Evolutionary conservation across 2,797 vertebrate genomes (phyloP).

Genomic region (Mus spretus): DNA sequence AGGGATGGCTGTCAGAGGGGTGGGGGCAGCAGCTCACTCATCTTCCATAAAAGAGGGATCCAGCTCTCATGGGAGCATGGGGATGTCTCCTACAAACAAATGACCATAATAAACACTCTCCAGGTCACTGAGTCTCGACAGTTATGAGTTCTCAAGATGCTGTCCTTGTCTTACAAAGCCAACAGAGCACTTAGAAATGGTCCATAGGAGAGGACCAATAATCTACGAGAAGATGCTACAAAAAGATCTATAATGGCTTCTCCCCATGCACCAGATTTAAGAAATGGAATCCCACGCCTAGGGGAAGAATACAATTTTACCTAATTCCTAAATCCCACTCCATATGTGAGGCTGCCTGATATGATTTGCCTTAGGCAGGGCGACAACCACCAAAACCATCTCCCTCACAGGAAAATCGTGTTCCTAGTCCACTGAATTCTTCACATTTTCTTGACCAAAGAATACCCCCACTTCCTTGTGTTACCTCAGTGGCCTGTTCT

Average conservation of each 20-base stretch:
- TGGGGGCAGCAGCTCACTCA: background rate
- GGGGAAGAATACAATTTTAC: background rate
- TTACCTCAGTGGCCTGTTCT: background rate
- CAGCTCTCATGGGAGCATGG: background rate
- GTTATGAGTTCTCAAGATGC: background rate
- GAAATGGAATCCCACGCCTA: background rate
- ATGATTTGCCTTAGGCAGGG: background rate
- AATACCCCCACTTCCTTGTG: background rate
- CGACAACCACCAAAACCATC: background rate
- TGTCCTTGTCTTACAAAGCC: constrained; percentile 31
- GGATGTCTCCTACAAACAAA: background rate
- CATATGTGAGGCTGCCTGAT: background rate
- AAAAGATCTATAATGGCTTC: background rate
- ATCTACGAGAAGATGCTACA: constrained; percentile 5
- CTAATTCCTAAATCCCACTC: background rate
- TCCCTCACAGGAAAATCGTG: background rate
- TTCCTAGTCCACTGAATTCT: background rate
- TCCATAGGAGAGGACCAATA: background rate
- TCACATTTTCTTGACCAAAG: background rate
- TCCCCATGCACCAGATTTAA: background rate
- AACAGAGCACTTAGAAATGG: background rate
- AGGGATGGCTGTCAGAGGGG: background rate
- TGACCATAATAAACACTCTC: background rate
- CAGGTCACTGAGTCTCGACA: background rate
- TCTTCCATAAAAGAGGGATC: background rate